These are phyloP conservation scores for Protobothrops flavoviridis DNA, from an alignment of 2,113 vertebrate genomes.

Conservation along the genomic window DNA sequence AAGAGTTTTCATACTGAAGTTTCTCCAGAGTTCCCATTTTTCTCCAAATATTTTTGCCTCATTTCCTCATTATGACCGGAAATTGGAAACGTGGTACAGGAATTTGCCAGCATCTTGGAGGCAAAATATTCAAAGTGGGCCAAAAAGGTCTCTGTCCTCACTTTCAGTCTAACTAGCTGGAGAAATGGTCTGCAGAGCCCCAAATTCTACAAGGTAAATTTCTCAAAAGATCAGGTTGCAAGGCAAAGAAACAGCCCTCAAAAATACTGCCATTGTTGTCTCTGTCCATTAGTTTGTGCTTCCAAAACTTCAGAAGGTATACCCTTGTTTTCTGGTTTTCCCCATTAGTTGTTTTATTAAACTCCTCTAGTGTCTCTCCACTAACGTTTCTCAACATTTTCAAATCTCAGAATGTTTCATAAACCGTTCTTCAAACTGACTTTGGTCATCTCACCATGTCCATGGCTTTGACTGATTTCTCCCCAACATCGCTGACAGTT, in stretches of 20 bases:
- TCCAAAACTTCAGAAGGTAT: no score
- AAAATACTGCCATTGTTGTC: background rate
- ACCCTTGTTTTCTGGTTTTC: no score
- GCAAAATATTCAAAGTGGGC: background rate
- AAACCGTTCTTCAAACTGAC: conserved; percentile 5
- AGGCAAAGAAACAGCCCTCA: background rate
- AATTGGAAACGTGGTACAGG: no score
- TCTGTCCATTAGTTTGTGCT: background rate
- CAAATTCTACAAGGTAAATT: background rate
- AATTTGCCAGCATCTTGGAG: background rate
- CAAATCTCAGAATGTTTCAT: no score
- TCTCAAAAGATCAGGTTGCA: background rate
- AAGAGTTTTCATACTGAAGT: background rate
- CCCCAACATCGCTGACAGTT: background rate
- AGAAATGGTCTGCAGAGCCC: background rate
- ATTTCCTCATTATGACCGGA: no score
- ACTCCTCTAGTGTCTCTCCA: no score
- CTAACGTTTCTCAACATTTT: no score
- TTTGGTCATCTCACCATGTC: conserved; percentile 26
- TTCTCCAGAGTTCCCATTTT: no score
- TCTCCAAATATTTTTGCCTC: no score
- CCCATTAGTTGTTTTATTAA: no score
- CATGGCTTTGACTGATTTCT: conserved; percentile 26
- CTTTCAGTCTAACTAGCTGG: background rate
- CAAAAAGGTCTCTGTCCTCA: background rate